These are phyloP conservation scores for Carlito syrichta DNA, from an alignment of 2,113 vertebrate species.

Conservation along the genomic window DNA sequence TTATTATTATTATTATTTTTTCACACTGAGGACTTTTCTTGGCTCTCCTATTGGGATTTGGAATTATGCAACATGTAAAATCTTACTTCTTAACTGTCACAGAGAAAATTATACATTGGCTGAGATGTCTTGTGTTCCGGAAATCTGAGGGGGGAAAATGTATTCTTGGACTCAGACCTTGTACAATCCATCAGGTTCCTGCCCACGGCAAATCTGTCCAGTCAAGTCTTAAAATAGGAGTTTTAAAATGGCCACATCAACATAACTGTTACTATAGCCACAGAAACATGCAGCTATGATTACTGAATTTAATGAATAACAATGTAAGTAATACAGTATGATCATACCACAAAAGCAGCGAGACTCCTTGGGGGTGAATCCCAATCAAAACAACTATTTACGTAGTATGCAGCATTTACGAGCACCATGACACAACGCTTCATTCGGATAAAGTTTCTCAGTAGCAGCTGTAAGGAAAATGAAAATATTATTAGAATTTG, in stretches of 20 bases:
- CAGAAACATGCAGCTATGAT: slow-evolving; percentile 51
- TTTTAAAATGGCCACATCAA: slow-evolving; percentile 71
- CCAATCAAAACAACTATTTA: slow-evolving; percentile 99
- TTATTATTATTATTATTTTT: slow-evolving; percentile 31
- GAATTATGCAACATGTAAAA: slow-evolving; percentile 68
- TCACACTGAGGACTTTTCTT: slow-evolving; percentile 54
- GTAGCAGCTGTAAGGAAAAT: slow-evolving; percentile 87
- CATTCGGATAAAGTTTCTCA: slow-evolving; percentile 93
- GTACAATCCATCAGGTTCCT: slow-evolving; percentile 70
- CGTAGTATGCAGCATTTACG: slow-evolving; percentile 91
- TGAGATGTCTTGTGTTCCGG: slow-evolving; percentile 68
- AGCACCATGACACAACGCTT: slow-evolving; percentile 93
- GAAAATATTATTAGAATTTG: slow-evolving; percentile 67
- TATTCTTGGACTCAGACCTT: slow-evolving; percentile 76
- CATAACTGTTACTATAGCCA: slow-evolving; percentile 74
- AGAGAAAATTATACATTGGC: slow-evolving; percentile 68
- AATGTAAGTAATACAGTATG: slow-evolving; percentile 59
- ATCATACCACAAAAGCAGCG: slow-evolving; percentile 95
- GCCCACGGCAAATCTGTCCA: slow-evolving; percentile 76
- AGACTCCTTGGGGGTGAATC: slow-evolving; percentile 98
- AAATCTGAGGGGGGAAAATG: slow-evolving; percentile 55
- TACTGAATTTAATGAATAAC: slow-evolving; percentile 65
- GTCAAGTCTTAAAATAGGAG: slow-evolving; percentile 72
- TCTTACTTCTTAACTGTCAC: slow-evolving; percentile 68
- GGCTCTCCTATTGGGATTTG: slow-evolving; percentile 42